Evolutionary conservation across 2,888 invertebrate species (phyloP).

Genomic region (Campoplex capitator): DNA sequence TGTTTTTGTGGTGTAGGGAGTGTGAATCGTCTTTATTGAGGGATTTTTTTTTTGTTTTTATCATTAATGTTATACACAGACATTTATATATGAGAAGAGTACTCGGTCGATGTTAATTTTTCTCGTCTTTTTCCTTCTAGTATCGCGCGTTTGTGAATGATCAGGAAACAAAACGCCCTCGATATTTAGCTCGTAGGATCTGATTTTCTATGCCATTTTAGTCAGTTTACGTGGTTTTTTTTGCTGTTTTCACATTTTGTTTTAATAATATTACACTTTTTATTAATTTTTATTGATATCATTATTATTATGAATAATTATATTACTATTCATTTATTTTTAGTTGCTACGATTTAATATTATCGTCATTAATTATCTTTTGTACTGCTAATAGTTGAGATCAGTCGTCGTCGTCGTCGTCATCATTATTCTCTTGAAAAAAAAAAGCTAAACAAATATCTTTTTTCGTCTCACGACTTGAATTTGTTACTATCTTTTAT

Average conservation of each 20-base stretch:
- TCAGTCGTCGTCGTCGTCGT: conserved; percentile 66
- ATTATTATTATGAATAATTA: conserved; percentile 40
- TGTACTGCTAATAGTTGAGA: conserved; percentile 55
- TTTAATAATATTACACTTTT: conserved; percentile 62
- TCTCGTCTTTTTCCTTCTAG: conserved; percentile 55
- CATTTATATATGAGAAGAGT: conserved; percentile 23
- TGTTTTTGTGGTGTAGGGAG: conserved; percentile 60
- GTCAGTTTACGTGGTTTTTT: conserved; percentile 75
- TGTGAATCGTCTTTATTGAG: conserved; percentile 62
- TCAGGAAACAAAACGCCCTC: conserved; percentile 56
- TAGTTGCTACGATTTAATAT: conserved; percentile 63
- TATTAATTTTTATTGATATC: conserved; percentile 61
- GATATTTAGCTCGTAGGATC: conserved; percentile 74
- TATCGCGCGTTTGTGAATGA: conserved; percentile 27
- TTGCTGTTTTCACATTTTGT: conserved; percentile 64
- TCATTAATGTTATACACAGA: conserved; percentile 31
- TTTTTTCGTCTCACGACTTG: conserved; percentile 37
- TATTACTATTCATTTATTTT: conserved; percentile 49
- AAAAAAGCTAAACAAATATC: conserved; percentile 25
- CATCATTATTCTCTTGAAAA: conserved; percentile 64
- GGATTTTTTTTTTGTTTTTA: conserved; percentile 35
- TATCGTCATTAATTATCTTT: conserved; percentile 53
- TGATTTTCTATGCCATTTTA: conserved; percentile 81
- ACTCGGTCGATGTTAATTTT: conserved; percentile 47
- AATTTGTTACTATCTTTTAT: conserved; percentile 31